phyloP scores from a whole-genome alignment of 2,888 invertebrate species.

The Amblyteles armatorius region DNA sequence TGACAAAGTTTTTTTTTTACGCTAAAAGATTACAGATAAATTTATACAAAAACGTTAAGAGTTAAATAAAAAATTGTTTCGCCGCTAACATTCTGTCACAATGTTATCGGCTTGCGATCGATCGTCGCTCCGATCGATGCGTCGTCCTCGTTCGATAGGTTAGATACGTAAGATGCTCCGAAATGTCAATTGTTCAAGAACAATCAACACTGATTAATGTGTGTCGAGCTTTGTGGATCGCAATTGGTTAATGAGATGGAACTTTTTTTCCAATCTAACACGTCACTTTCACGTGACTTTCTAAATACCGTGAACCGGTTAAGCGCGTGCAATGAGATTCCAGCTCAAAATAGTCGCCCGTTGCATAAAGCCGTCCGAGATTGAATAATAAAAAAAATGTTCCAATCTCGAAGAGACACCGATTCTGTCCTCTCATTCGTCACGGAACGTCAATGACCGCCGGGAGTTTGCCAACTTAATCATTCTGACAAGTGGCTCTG shows the following conservation, averaged over 20 bases:
- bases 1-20: conserved; percentile 6
- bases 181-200: not conserved
- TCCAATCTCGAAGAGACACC: not conserved
- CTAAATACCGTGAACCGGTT: conserved; percentile 3
- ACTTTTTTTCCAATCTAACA: not conserved
- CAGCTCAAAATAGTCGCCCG: not conserved
- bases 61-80: not conserved
- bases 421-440: not conserved
- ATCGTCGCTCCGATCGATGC: conserved; percentile 1
- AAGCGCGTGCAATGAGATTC: not conserved
- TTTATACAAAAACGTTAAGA: not conserved
- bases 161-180: not conserved
- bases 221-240: not conserved
- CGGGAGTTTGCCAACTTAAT: not conserved
- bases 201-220: not conserved
- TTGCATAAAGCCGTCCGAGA: not conserved
- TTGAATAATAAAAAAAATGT: not conserved
- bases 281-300: not conserved
- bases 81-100: not conserved
- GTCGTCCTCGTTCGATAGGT: not conserved
- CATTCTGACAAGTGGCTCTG: conserved; percentile 7
- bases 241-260: not conserved
- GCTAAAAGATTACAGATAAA: not conserved
- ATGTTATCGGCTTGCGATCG: not conserved
- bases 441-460: not conserved